Evolutionary conservation across 64 coral and sea anemone species (phyloP), one percentile per base, ranked within the genome.

Genomic region (Montipora efflorescens): DNA sequence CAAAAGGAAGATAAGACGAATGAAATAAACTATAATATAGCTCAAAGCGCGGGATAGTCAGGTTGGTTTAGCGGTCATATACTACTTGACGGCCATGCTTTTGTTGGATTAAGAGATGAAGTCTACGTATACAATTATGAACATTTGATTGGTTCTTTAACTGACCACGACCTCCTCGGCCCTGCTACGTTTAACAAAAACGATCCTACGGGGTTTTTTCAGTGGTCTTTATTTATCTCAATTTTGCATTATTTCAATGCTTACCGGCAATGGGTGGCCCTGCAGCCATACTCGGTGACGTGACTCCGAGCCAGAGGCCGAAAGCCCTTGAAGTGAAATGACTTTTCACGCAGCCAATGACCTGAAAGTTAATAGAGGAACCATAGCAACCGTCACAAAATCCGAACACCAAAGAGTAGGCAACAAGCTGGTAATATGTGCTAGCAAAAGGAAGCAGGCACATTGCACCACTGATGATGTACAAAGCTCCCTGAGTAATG

Each of bases 341-440:
- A 77, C 36, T 46, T 47, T 77, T 45, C 15, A 82, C 77, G 13
- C 76, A 81, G 9, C 20, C 75, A 8, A 91, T 20, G 5, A 91
- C 7, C 21, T 70, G 46, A 14, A 91, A 18, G 18, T 48, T n/a
- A 46, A 82, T 5, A 0, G 45, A 18, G 19, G 48, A 47, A 3
- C 15, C 19, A 46, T 55, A 45, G 12, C 14, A 7, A 18, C 89
- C 89, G 18, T 91, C 89, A n/a, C 43, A 52, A 57, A 43, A 72
- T 8, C 89, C 89, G 57, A 49, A 81, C 45, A 74, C 28, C 64
- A 72, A 20, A 69, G 89, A 19, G 46, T 71, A 81, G 18, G 20
- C 76, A 15, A 81, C 11, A 5, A 91, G 22, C 0, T 82, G 47
- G 52, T 25, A 72, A 43, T 91, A 91, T 7, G 9, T 68, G 47